Evolutionary conservation across 2,113 vertebrate genomes (phyloP).

Genomic region (Columbina picui): DNA sequence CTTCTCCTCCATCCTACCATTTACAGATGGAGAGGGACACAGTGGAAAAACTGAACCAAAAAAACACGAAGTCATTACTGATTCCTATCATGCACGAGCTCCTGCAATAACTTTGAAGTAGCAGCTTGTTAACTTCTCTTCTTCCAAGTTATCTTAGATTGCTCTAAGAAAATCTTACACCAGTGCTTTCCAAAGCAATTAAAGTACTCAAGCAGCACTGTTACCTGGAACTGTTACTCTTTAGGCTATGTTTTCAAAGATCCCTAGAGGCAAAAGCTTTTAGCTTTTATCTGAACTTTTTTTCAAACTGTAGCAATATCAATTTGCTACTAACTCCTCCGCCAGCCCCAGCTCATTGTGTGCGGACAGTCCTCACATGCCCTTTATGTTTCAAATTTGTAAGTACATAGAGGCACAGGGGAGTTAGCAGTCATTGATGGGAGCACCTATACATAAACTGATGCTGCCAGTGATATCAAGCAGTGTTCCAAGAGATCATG

Average conservation of each 20-base stretch:
- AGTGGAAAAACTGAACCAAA: not conserved
- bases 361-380: accelerated
- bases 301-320: not conserved
- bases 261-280: not conserved
- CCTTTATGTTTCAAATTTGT: not conserved
- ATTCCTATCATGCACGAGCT: not conserved
- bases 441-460: not conserved
- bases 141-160: too few species aligned
- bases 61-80: too few species aligned
- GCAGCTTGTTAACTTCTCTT: too few species aligned
- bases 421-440: accelerated
- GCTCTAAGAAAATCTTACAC: not conserved
- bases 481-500: not conserved
- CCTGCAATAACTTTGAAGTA: not conserved
- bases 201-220: not conserved
- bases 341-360: not conserved
- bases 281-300: not conserved
- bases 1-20: not conserved
- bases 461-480: not conserved
- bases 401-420: not conserved
- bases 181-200: not conserved
- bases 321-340: not conserved
- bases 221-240: not conserved
- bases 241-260: not conserved
- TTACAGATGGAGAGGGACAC: not conserved